Percentiles rank a stretch among this genome's conserved stretches.
phyloP scores from a whole-genome alignment of 2,888 invertebrate genomes.

The Adelphocoris suturalis region DNA sequence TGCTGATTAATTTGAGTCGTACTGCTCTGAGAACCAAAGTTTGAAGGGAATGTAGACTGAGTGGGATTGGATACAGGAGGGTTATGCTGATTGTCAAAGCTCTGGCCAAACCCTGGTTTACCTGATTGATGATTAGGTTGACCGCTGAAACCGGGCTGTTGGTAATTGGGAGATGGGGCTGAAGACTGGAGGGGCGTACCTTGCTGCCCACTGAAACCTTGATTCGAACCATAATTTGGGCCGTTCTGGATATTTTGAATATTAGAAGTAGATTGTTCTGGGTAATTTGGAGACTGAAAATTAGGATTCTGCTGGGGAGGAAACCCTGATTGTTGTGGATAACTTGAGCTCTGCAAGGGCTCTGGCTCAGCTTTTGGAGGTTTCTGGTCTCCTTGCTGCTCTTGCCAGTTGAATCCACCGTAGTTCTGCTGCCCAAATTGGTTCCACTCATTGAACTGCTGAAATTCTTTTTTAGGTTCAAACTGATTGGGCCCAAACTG shows the following conservation, averaged over 20 bases:
- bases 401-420: conserved; percentile 33
- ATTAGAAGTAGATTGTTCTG: conserved; percentile 6
- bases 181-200: background rate
- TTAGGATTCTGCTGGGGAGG: background rate
- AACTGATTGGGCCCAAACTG: conserved; percentile 38
- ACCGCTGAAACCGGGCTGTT: conserved; percentile 22
- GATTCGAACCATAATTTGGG: conserved; percentile 19
- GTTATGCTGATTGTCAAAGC: conserved; percentile 11
- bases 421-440: conserved; percentile 61
- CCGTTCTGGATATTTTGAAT: conserved; percentile 34
- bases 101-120: background rate
- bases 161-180: conserved; percentile 28
- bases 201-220: background rate
- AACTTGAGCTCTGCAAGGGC: background rate
- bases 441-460: conserved; percentile 58
- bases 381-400: conserved; percentile 55
- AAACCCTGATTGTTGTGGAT: conserved; percentile 26
- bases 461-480: conserved; percentile 67
- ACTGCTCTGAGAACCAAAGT: conserved; percentile 34
- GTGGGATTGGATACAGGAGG: background rate
- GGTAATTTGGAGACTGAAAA: conserved; percentile 13
- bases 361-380: conserved; percentile 47
- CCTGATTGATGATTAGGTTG: conserved; percentile 1
- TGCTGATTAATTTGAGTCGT: conserved; percentile 20
- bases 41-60: background rate